A percentile compares a stretch with the other conserved stretches of the same genome.
Conservation (phyloP, 2,888 invertebrate genomes). For the Melinaea marsaeus region DNA sequence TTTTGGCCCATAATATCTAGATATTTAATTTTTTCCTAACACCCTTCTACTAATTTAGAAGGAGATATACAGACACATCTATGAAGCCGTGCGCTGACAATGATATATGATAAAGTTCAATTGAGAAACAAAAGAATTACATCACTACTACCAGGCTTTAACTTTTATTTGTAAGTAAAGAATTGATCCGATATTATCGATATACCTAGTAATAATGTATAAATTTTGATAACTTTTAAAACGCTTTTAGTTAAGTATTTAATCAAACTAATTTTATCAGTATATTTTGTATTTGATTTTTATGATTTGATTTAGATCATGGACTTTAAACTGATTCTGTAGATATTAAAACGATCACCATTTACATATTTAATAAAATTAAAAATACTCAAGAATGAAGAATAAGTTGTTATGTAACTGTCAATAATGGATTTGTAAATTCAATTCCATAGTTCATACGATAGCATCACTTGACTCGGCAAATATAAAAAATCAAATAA, state of each 20-base stretch:
- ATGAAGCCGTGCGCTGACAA: constrained; percentile 44
- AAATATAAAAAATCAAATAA: constrained; percentile 21
- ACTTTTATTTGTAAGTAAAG: constrained; percentile 16
- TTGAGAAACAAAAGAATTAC: constrained; percentile 62
- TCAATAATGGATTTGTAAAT: not conserved
- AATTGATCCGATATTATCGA: not conserved
- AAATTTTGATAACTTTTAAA: too few relatives aligned
- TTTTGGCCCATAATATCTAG: too few relatives aligned
- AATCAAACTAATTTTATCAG: too few relatives aligned
- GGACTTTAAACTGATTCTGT: not conserved
- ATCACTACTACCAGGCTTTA: constrained; percentile 44
- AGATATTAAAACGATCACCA: not conserved
- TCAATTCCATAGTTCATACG: not conserved
- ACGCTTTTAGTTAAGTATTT: too few relatives aligned
- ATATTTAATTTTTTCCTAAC: not conserved
- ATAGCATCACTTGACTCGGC: constrained; percentile 3
- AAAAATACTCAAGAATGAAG: not conserved
- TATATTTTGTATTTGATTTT: too few relatives aligned
- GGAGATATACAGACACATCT: constrained; percentile 50
- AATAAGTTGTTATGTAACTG: not conserved
- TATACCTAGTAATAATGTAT: too few relatives aligned
- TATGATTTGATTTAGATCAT: not conserved
- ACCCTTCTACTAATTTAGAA: constrained; percentile 15
- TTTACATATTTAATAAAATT: not conserved
- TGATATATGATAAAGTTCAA: constrained; percentile 49